phyloP scores from a whole-genome alignment of 2,113 vertebrate genomes.

The Hoplias malabaricus region DNA sequence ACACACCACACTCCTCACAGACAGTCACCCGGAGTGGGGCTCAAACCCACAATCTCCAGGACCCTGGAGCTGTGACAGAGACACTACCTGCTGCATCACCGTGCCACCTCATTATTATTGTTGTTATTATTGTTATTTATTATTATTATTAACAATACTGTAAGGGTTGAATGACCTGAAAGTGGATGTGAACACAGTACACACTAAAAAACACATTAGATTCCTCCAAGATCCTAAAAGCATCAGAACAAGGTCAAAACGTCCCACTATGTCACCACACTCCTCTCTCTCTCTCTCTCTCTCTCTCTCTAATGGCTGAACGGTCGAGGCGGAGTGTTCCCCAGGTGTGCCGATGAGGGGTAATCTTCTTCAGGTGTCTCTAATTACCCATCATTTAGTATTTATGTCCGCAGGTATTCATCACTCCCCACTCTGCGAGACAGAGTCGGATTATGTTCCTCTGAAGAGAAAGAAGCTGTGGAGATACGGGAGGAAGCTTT shows the following conservation, averaged over 20 bases:
- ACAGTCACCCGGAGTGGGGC: too few species aligned
- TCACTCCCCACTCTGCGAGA: conserved; percentile 47
- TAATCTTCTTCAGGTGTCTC: conserved; percentile 70
- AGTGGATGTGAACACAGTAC: neutral
- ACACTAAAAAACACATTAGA: neutral
- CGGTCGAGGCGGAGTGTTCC: conserved; percentile 41
- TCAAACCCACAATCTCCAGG: too few species aligned
- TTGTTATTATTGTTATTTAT: too few species aligned
- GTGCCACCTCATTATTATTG: too few species aligned
- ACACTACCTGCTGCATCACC: too few species aligned
- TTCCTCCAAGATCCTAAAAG: neutral
- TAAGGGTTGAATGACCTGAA: neutral
- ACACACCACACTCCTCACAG: too few species aligned
- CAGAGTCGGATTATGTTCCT: neutral
- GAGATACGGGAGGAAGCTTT: neutral
- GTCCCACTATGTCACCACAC: neutral
- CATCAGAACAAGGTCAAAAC: neutral
- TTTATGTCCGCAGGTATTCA: conserved; percentile 66
- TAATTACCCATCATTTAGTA: conserved; percentile 74
- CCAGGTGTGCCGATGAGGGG: conserved; percentile 58
- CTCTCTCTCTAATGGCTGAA: conserved; percentile 56
- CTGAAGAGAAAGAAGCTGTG: neutral
- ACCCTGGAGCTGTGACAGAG: too few species aligned
- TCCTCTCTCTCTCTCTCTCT: conserved; percentile 50
- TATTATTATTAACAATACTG: too few species aligned